Conservation (phyloP, 2,113 vertebrate genomes). For the Macaca nemestrina region DNA sequence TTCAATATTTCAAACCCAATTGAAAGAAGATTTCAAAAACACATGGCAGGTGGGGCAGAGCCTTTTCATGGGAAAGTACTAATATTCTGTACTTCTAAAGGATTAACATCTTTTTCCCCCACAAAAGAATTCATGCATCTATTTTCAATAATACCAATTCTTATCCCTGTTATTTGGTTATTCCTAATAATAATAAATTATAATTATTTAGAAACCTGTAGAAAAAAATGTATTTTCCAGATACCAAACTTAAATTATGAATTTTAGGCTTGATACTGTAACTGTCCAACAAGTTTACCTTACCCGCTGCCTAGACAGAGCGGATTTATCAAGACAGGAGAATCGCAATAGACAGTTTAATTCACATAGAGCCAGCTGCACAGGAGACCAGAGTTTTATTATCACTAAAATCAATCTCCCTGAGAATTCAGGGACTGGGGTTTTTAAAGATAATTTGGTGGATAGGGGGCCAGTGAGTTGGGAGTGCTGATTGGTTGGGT, state of each 20-base stretch:
- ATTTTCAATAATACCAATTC: neutral
- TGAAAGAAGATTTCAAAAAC: neutral
- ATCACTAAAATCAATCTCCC: too few relatives aligned
- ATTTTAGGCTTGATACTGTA: neutral
- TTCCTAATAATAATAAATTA: neutral
- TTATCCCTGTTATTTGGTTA: neutral
- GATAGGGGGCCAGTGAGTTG: too few relatives aligned
- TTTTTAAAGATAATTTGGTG: too few relatives aligned
- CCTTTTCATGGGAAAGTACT: conserved; percentile 2
- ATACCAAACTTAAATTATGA: neutral
- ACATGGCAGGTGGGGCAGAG: neutral
- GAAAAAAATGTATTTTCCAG: neutral
- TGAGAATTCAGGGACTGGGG: too few relatives aligned
- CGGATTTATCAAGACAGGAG: too few relatives aligned
- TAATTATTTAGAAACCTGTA: neutral
- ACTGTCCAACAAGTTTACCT: too few relatives aligned
- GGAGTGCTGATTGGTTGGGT: too few relatives aligned
- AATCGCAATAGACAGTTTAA: too few relatives aligned
- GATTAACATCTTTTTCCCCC: neutral
- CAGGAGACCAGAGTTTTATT: too few relatives aligned
- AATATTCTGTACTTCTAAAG: neutral
- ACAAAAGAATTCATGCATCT: neutral
- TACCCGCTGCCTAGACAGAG: too few relatives aligned
- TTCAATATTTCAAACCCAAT: neutral
- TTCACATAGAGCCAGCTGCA: too few relatives aligned